Evolutionary conservation across 1,140 invertebrate species (phyloP).

Genomic region (Drosophila lacertosa): DNA sequence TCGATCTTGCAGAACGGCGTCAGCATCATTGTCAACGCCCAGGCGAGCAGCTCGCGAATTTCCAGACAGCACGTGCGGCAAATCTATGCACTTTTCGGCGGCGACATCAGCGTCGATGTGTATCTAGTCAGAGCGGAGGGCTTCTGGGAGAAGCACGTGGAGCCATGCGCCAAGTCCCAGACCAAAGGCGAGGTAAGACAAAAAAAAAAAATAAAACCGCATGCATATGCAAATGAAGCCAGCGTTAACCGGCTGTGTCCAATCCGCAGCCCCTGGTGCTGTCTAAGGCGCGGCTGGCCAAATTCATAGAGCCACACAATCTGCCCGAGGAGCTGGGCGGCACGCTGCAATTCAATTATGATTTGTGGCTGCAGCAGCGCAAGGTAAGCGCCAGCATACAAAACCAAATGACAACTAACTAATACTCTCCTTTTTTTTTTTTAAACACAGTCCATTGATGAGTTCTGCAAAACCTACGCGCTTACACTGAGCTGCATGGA

Average conservation of each 20-base stretch:
- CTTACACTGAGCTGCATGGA: conserved; percentile 86
- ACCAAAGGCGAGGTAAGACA: conserved; percentile 87
- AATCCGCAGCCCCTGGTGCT: conserved; percentile 87
- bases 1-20: conserved; percentile 84
- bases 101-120: conserved; percentile 85
- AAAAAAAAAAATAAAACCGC: too few species aligned
- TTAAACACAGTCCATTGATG: conserved; percentile 86
- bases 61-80: conserved; percentile 87
- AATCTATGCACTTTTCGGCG: conserved; percentile 85
- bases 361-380: conserved; percentile 93
- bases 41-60: conserved; percentile 87
- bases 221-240: background rate
- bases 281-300: conserved; percentile 87
- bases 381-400: conserved; percentile 86
- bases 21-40: conserved; percentile 87
- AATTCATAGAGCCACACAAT: conserved; percentile 89
- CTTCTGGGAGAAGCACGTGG: conserved; percentile 91
- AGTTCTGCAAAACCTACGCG: conserved; percentile 86
- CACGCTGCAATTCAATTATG: conserved; percentile 90
- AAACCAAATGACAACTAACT: background rate
- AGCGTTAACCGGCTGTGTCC: background rate
- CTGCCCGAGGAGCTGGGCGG: conserved; percentile 93
- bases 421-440: too few species aligned
- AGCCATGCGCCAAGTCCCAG: conserved; percentile 88
- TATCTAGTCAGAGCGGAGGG: conserved; percentile 88